Percentiles rank a stretch among this genome's conserved stretches.
These are phyloP conservation scores for Argyrosomus regius DNA, from an alignment of 2,797 vertebrate genomes.

Conservation along the genomic window DNA sequence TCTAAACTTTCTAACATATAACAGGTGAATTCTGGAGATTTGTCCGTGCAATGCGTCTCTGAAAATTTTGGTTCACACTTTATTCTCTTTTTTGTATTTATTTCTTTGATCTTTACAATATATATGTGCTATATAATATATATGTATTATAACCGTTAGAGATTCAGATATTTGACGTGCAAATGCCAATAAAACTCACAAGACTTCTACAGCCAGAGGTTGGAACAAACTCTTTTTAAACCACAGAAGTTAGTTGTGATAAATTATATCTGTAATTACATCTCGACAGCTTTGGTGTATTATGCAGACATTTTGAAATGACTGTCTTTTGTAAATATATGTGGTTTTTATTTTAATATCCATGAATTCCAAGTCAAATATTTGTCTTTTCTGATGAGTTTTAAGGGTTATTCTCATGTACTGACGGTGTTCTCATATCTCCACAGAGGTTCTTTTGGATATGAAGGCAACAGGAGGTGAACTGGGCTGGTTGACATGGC, in stretches of 20 bases:
- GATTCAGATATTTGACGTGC: neutral
- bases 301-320: neutral
- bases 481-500: slow-evolving; percentile 94
- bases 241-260: neutral
- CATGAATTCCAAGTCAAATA: neutral
- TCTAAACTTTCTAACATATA: slow-evolving; percentile 22
- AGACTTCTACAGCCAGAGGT: neutral
- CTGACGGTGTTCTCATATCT: slow-evolving; percentile 48
- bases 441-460: slow-evolving; percentile 93
- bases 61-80: neutral
- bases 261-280: neutral
- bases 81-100: neutral
- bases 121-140: no score
- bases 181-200: neutral
- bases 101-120: neutral
- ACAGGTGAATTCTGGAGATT: slow-evolving; percentile 66
- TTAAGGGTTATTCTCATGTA: neutral
- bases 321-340: neutral
- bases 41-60: neutral
- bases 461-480: slow-evolving; percentile 92
- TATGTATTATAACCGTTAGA: neutral
- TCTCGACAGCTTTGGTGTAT: neutral
- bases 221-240: neutral
- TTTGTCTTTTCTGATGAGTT: neutral
- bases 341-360: neutral